Conservation (phyloP, 2,797 vertebrate genomes). For the Pseudomugil gertrudae region DNA sequence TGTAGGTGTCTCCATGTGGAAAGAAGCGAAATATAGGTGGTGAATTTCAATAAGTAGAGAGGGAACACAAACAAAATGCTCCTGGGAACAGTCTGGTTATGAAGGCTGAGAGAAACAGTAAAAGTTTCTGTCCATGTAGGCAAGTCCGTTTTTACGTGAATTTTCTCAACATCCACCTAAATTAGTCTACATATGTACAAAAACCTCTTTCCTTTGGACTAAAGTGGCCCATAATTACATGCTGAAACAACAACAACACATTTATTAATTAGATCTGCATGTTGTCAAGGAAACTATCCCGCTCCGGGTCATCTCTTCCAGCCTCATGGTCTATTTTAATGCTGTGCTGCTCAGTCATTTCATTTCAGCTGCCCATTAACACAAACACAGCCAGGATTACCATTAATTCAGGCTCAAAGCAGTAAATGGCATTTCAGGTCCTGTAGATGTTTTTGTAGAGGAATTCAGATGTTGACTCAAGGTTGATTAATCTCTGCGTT, state of each 20-base stretch:
- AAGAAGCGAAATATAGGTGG: conserved; percentile 34
- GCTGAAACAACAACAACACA: not conserved
- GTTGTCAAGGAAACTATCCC: conserved; percentile 19
- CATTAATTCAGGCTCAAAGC: not conserved
- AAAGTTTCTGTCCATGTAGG: conserved; percentile 11
- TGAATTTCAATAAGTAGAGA: conserved; percentile 58
- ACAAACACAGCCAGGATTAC: not conserved
- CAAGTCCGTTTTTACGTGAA: conserved; percentile 6
- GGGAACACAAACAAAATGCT: conserved; percentile 53
- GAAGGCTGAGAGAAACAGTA: conserved; percentile 44
- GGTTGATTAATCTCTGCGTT: not conserved
- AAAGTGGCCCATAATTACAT: not conserved
- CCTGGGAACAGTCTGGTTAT: conserved; percentile 43
- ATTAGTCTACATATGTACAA: not conserved
- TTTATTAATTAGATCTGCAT: conserved; percentile 5
- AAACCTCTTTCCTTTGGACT: not conserved
- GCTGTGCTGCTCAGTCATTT: conserved; percentile 17
- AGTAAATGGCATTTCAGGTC: conserved; percentile 5
- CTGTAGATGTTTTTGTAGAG: not conserved
- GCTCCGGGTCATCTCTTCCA: conserved; percentile 7
- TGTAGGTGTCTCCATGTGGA: conserved; percentile 39
- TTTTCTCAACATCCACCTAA: conserved; percentile 9
- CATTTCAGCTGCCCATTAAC: conserved; percentile 15
- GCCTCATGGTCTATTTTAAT: conserved; percentile 19
- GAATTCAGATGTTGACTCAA: conserved; percentile 6